Evolutionary conservation across 1,140 invertebrate genomes (phyloP), one percentile per base, ranked within the genome.

Genomic region (Probaryconus sp.): DNA sequence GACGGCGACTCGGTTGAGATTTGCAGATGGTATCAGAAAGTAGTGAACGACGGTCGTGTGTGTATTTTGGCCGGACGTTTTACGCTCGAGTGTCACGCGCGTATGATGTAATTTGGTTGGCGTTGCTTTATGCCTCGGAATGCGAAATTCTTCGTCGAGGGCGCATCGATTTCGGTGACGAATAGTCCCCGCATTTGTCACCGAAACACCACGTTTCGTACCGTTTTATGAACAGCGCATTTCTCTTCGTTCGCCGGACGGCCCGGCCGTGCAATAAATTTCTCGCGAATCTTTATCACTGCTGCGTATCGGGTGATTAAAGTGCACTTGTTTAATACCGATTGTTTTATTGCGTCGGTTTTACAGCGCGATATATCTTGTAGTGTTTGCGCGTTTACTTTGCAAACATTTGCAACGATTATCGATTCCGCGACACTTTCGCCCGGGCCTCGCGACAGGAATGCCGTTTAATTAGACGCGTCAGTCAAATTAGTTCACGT

Each of bases 241-340:
- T 76, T 71, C 68, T 76, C 73, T 67, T 71, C 67, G 67, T 71
- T 63, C 55, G 51, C 30, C 33, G 48, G 61, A 63, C 53, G 50
- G 55, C 43, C 13, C 26, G 6, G 35, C 21, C 56, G 33, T 33
- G 48, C 38, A 67, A 76, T 76, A 76, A 76, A 76, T 76, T 71
- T 63, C 61, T 38, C 56, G 68, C 61, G 73, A 76, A 76, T 76
- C 73, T 76, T 76, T 67, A 76, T 71, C 74, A 76, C 74, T 63
- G 45, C 50, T 68, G 55, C 58, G 56, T 72, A 76, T 76, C 68
- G 43, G 74, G 63, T 68, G 67, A 76, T 70, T 76, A 76, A 76
- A 76, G 68, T 50, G 56, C 60, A 76, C 67, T 76, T 68, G 74
- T 76, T 76, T 72, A 76, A 76, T 76, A 58, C 68, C 56, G 38